Evolutionary conservation across 2,888 invertebrate species (phyloP), one percentile per base, ranked within the genome.

Genomic region (Phytoseiulus persimilis): DNA sequence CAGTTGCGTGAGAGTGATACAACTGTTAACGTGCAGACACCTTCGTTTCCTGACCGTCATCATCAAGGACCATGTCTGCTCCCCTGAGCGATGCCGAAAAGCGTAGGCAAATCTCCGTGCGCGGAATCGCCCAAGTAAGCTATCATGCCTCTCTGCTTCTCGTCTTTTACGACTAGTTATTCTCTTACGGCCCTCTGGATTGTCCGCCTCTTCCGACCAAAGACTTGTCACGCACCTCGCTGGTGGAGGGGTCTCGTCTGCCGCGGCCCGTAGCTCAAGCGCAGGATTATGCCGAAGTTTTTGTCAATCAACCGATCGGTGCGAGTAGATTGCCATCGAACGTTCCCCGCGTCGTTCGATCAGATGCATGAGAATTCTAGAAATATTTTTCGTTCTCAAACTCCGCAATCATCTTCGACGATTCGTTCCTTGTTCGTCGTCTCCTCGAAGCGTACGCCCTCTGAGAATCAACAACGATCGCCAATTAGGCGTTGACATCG

Each of bases 81-180:
- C 91, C 91, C 6, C 90, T 89, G 23, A 90, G 89, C 5, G 91
- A 91, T 46, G 84, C 90, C 46, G 91, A 91, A 23, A 90, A 90
- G 83, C 89, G 90, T 28, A 91, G 91, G 89, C 91, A 91, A 90
- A 91, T 91, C 65, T 90, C 90, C 83, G 91, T 91, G 31, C 91
- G 91, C 32, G 91, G 91, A 45, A 98, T 99, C 92, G 98, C 98
- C 18, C 87, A 87, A 31, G 87, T 87, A n/a, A 33, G 87, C 33
- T 23, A 6, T 14, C 6, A 11, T 46, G 46, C 65, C 28, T 14
- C 14, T 1, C 18, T 28, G 65, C 46, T 6, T 46, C 9, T 14
- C 6, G 6, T 46, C 14, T 14, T 46, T 46, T 14, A 11, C 9
- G 14, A 46, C 46, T 46, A 6, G 46, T 39, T 9, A 39, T 39